Evolutionary conservation across 2,797 vertebrate genomes (phyloP), one percentile per base, ranked within the genome.

Genomic region (Gambusia yucatana): DNA sequence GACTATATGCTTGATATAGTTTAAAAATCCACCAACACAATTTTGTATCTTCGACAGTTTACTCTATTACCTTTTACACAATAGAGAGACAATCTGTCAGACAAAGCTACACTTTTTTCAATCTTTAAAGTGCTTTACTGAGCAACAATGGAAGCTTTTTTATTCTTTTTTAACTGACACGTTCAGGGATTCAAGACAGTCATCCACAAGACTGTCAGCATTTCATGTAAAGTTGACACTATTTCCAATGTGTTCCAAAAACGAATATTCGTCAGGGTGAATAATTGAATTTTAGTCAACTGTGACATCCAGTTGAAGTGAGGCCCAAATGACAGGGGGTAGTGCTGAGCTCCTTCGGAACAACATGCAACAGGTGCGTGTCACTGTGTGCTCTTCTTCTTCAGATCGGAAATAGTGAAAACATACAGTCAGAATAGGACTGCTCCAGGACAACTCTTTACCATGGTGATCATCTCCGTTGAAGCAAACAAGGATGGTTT

Each of bases 211-310:
- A 0, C 73, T 69, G 61, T 57, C 63, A 81, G 72, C 14, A 48
- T 63, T 80, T 57, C 70, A 80, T 48, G 78, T 78, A 78, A 85
- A 85, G 81, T 65, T 70, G 33, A 55, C 1, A 11, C 83, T 84
- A 63, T 87, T 77, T 73, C 48, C 1, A 41, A 74, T 57, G 46
- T 73, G 47, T 74, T 78, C 76, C 73, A 52, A 47, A 1, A 65
- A 81, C 79, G 74, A 47, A 46, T 47, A 74, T 84, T 76, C 82
- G 59, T 86, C 79, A 80, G 36, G 8, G 6, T 70, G 57, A 84
- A 69, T 50, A 61, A 61, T 33, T 61, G 1, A 61, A 59, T 55
- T 55, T 55, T 25, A n/a, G 52, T 55, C 25, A 11, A 55, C 52
- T 25, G 52, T 55, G 25, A 55, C 9, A 10, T 55, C 25, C 25